These are phyloP conservation scores for Metellina segmentata DNA, from an alignment of 2,888 invertebrate species.

Conservation along the genomic window DNA sequence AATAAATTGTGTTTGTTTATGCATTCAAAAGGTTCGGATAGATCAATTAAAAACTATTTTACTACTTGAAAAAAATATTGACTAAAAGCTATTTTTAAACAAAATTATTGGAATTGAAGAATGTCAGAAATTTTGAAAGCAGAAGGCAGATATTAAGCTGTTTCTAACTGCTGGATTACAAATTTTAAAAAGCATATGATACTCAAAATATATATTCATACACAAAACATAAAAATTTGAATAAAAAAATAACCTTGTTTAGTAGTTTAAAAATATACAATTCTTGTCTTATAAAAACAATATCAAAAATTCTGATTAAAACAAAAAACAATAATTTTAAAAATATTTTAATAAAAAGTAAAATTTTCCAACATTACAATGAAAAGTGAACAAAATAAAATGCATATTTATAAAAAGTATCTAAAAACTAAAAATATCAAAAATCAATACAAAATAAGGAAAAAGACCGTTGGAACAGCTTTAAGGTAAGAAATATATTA, in stretches of 20 bases:
- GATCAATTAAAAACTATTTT: neutral
- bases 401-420: neutral
- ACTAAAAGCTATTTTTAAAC: neutral
- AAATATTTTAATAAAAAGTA: slow-evolving; percentile 9
- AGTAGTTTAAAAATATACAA: neutral
- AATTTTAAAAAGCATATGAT: too few species aligned
- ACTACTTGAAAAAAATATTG: neutral
- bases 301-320: neutral
- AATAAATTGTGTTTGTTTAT: too few species aligned
- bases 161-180: too few species aligned
- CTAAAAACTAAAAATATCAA: neutral
- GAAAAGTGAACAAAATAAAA: neutral
- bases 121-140: too few species aligned
- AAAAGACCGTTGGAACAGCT: neutral
- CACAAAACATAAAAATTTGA: neutral
- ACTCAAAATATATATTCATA: too few species aligned
- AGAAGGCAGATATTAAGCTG: too few species aligned
- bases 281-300: neutral
- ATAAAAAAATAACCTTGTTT: neutral
- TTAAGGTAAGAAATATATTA: neutral
- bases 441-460: neutral
- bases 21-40: too few species aligned
- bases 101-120: too few species aligned
- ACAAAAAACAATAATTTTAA: neutral
- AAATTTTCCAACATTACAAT: too few species aligned